phyloP scores from a whole-genome alignment of 2,888 invertebrate genomes.

The Quadriops clusia region DNA sequence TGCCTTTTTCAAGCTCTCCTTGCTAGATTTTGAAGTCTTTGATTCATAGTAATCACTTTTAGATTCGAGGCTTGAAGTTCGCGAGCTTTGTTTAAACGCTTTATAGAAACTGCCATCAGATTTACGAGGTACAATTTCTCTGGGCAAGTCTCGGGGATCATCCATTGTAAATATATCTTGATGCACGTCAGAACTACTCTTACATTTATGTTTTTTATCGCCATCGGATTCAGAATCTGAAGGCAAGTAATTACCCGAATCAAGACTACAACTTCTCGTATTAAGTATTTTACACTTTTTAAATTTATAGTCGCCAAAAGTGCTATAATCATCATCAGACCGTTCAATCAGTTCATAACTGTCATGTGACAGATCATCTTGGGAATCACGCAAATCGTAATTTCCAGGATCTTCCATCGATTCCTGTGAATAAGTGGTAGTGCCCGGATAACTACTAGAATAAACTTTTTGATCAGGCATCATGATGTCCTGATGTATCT shows the following conservation, averaged over 20 bases:
- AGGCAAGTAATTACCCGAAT: conserved; percentile 66
- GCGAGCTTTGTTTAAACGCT: conserved; percentile 52
- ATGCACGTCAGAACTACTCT: conserved; percentile 55
- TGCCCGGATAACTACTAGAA: conserved; percentile 79
- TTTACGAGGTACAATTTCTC: conserved; percentile 58
- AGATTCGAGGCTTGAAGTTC: conserved; percentile 59
- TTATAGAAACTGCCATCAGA: conserved; percentile 65
- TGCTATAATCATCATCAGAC: conserved; percentile 50
- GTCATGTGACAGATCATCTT: conserved; percentile 79
- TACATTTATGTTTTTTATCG: conserved; percentile 45
- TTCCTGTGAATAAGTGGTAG: conserved; percentile 52
- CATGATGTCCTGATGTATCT: conserved; percentile 53
- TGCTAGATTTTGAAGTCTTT: conserved; percentile 51
- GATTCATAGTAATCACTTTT: conserved; percentile 54
- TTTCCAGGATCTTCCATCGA: conserved; percentile 53
- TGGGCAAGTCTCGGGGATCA: conserved; percentile 60
- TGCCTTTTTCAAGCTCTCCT: conserved; percentile 37
- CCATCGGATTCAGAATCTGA: conserved; percentile 58
- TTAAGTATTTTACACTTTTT: conserved; percentile 29
- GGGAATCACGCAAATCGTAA: conserved; percentile 57
- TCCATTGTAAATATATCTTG: conserved; percentile 69
- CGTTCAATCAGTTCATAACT: conserved; percentile 77
- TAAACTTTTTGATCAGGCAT: conserved; percentile 61
- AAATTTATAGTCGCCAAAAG: conserved; percentile 31
- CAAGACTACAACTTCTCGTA: conserved; percentile 57